These are phyloP conservation scores for Marasmarcha lunaedactyla DNA, from an alignment of 2,888 invertebrate species.

Conservation along the genomic window DNA sequence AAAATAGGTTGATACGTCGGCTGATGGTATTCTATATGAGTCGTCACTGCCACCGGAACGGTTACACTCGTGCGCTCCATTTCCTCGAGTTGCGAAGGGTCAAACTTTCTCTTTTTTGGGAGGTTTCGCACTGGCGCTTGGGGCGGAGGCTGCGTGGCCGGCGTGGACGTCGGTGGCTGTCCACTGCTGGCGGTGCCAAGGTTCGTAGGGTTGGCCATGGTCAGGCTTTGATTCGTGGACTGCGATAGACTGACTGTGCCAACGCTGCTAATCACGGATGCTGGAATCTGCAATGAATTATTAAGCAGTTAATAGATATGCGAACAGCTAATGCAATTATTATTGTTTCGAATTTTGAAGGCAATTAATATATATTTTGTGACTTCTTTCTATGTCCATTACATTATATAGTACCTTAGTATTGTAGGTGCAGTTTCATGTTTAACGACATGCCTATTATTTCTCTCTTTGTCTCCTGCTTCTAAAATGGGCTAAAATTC, in stretches of 20 bases:
- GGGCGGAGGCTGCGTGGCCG: constrained; percentile 33
- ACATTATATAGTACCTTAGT: no score
- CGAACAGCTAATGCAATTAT: no score
- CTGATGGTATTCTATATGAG: constrained; percentile 35
- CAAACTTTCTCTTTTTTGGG: constrained; percentile 94
- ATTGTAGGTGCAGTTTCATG: no score
- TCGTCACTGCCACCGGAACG: constrained; percentile 16
- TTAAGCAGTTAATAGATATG: no score
- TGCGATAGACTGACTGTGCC: constrained; percentile 67
- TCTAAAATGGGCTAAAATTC: no score
- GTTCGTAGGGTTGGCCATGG: constrained; percentile 60
- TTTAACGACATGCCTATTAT: no score
- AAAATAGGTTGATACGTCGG: constrained; percentile 32
- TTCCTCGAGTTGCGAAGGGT: constrained; percentile 82
- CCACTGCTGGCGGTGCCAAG: constrained; percentile 47
- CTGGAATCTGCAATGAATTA: constrained; percentile 61
- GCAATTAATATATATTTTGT: not conserved
- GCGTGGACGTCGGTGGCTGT: no score
- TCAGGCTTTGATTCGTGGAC: constrained; percentile 46
- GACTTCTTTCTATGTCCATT: no score
- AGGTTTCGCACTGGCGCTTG: constrained; percentile 79
- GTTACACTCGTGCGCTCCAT: constrained; percentile 64
- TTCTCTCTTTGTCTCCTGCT: no score
- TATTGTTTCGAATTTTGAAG: not conserved
- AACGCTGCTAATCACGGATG: constrained; percentile 71